phyloP scores from a whole-genome alignment of 2,888 invertebrate genomes.

The Ormyrus thymus region DNA sequence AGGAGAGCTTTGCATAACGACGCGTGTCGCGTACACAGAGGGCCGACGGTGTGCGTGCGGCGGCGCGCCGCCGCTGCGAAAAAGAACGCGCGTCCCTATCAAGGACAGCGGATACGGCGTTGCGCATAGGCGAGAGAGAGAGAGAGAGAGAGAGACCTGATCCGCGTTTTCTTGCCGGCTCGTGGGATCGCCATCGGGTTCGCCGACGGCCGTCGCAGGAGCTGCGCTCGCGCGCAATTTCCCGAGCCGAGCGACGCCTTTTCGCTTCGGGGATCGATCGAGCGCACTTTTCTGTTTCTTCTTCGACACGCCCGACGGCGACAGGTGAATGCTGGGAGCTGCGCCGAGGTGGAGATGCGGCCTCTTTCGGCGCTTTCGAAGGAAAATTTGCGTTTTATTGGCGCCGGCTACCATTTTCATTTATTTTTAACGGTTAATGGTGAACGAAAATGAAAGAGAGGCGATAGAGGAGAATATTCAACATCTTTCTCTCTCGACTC shows the following conservation, averaged over 20 bases:
- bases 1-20: constrained; percentile 13
- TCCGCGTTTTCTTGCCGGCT: constrained; percentile 1
- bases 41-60: neutral
- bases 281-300: too few species aligned
- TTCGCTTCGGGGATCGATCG: neutral
- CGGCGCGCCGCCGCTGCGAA: neutral
- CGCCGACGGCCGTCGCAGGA: neutral
- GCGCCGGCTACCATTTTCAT: too few species aligned
- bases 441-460: too few species aligned
- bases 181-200: constrained; percentile 27
- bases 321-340: too few species aligned
- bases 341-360: too few species aligned
- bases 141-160: constrained; percentile 27
- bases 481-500: too few species aligned
- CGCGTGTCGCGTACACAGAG: constrained; percentile 8
- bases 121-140: constrained; percentile 11
- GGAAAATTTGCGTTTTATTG: too few species aligned
- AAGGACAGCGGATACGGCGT: constrained; percentile 46
- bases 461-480: too few species aligned
- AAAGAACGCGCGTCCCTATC: constrained; percentile 29
- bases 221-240: neutral
- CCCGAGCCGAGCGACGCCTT: neutral
- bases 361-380: too few species aligned
- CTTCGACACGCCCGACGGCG: too few species aligned
- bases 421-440: too few species aligned